phyloP scores from a whole-genome alignment of 2,797 vertebrate genomes.

The Mormyrops attenuatus region DNA sequence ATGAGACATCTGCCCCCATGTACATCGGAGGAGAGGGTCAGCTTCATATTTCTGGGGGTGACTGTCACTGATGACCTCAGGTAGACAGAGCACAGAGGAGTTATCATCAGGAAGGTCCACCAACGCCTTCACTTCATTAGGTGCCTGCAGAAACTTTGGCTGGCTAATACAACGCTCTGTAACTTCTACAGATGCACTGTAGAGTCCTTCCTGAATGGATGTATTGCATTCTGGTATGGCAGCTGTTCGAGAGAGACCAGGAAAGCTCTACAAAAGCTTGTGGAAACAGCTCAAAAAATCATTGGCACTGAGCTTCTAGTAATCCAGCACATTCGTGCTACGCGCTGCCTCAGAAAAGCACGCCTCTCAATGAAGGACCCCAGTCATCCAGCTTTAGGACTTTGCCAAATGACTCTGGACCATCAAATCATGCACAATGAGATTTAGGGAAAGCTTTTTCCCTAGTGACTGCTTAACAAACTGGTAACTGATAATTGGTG shows the following conservation, averaged over 20 bases:
- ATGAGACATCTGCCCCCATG: neutral
- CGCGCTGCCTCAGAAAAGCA: neutral
- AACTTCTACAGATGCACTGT: neutral
- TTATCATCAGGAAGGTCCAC: neutral
- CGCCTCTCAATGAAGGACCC: neutral
- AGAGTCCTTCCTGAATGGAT: neutral
- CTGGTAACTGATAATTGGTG: neutral
- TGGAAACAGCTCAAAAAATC: neutral
- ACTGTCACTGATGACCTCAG: neutral
- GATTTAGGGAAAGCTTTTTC: neutral
- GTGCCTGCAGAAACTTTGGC: neutral
- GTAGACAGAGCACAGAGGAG: neutral
- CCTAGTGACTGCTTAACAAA: neutral
- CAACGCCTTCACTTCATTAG: neutral
- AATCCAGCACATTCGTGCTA: neutral
- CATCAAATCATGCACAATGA: neutral
- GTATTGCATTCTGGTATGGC: neutral
- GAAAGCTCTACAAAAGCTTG: neutral
- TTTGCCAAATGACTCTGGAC: neutral
- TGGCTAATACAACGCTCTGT: neutral
- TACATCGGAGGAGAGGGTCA: neutral
- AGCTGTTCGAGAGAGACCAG: neutral
- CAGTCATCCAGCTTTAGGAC: neutral
- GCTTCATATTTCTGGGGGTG: neutral
- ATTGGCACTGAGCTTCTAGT: neutral